These are phyloP conservation scores for Spea multiplicata DNA, from an alignment of 2,113 vertebrate species.

Conservation along the genomic window DNA sequence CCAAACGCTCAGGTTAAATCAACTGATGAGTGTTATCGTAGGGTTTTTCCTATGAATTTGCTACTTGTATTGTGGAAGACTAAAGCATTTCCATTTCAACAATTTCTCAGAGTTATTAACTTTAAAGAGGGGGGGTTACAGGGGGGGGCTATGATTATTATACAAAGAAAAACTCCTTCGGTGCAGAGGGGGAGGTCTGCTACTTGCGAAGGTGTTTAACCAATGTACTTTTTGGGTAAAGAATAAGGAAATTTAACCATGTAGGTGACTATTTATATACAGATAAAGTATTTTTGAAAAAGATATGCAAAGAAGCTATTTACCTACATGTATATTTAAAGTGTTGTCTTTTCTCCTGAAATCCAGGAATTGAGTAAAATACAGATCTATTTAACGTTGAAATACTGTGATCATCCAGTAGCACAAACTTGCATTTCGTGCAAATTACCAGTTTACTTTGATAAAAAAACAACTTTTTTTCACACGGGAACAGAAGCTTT, in stretches of 20 bases:
- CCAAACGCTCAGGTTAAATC: constrained; percentile 67
- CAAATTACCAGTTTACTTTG: constrained; percentile 61
- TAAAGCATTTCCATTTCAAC: constrained; percentile 65
- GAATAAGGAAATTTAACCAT: constrained; percentile 62
- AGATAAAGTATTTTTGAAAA: constrained; percentile 70
- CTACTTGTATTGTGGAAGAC: constrained; percentile 59
- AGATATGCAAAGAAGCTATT: constrained; percentile 68
- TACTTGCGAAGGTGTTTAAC: constrained; percentile 44
- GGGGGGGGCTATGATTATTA: constrained; percentile 52
- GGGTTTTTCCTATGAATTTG: constrained; percentile 55
- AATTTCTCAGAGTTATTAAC: constrained; percentile 66
- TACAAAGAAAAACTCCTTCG: constrained; percentile 55
- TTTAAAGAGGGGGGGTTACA: constrained; percentile 36
- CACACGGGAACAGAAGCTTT: constrained; percentile 63
- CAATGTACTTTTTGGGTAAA: constrained; percentile 62
- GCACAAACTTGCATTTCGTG: constrained; percentile 68
- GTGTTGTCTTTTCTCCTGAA: constrained; percentile 61
- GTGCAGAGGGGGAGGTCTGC: background rate
- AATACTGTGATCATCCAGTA: constrained; percentile 70
- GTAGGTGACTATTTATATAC: constrained; percentile 71
- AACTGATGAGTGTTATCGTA: constrained; percentile 62
- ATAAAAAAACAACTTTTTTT: constrained; percentile 55
- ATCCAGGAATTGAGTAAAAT: constrained; percentile 65
- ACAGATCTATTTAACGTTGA: constrained; percentile 66
- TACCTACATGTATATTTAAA: constrained; percentile 74